Evolutionary conservation across 2,113 vertebrate species (phyloP), one percentile per base, ranked within the genome.

Genomic region (Pontoporia blainvillei): DNA sequence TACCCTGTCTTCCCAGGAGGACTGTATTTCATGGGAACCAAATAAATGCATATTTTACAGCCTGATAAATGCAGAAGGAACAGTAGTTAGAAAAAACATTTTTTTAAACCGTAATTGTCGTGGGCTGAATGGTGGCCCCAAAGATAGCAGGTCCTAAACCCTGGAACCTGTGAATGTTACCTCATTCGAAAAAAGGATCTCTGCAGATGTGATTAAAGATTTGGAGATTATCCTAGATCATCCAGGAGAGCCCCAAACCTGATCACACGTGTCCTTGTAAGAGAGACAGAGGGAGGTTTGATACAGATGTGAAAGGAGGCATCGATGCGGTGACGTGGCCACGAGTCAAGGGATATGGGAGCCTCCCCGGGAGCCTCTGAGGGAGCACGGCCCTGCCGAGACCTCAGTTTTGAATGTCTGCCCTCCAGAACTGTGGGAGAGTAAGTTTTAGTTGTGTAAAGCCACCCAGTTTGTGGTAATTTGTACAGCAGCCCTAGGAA

Each of bases 281-380:
- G n/a, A 69, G 34, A 69, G 66, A 36, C 66, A 67, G 34, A n/a
- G 8, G n/a, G 20, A 69, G 34, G 64, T n/a, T 67, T 69, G 66
- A 69, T n/a, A n/a, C 18, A 36, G 52, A 54, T 18, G 52, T 54
- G 2, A 54, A 18, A 54, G 52, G 52, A 54, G 17, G n/a, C 66
- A n/a, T 67, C 8, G n/a, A 9, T 8, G 18, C 0, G 1, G 64
- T n/a, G 66, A 36, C 10, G 4, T 36, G n/a, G n/a, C 34, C n/a
- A 36, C 4, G 20, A 69, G n/a, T 36, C n/a, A 69, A 36, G n/a
- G 66, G 66, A 69, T n/a, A 5, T 2, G n/a, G n/a, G 66, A 69
- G 66, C 18, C 18, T 18, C 66, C 34, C 34, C 66, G 4, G 20
- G 66, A 11, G 18, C 8, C n/a, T 36, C 66, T 69, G n/a, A 69